Conservation (phyloP, 2,797 vertebrate species). For the Thamnophis elegans region DNA sequence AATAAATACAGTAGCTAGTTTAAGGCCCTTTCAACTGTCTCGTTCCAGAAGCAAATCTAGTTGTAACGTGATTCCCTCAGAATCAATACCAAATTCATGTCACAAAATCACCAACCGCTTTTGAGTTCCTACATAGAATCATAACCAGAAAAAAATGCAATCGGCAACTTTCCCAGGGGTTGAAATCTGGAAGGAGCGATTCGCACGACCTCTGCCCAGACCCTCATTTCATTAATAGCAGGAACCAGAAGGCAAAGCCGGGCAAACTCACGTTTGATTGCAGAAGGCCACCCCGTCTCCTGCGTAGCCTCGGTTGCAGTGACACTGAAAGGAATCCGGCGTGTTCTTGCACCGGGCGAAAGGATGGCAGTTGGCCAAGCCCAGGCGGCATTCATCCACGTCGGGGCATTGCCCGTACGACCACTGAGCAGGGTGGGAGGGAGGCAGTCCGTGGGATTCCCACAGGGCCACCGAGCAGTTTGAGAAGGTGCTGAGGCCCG, state of each 20-base stretch:
- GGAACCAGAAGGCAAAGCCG: background rate
- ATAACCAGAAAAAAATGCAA: background rate
- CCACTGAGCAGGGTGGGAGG: constrained; percentile 81
- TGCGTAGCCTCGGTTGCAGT: constrained; percentile 87
- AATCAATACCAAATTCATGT: background rate
- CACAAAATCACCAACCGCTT: background rate
- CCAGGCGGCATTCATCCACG: constrained; percentile 89
- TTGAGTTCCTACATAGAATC: background rate
- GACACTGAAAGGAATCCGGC: constrained; percentile 86
- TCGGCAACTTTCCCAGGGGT: background rate
- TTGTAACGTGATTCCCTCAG: background rate
- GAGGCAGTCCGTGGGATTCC: constrained; percentile 60
- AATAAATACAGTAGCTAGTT: no score
- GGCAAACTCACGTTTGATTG: constrained; percentile 85
- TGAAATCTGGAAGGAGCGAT: background rate
- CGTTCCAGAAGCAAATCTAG: background rate
- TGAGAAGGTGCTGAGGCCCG: constrained; percentile 64
- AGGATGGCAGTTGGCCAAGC: constrained; percentile 84
- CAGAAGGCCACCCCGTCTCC: constrained; percentile 87
- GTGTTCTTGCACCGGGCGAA: constrained; percentile 89
- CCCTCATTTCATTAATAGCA: background rate
- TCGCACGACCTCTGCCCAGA: no score
- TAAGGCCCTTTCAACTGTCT: no score
- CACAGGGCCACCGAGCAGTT: constrained; percentile 86
- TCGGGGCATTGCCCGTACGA: constrained; percentile 89